These are phyloP conservation scores for Piscicola geometra DNA, from an alignment of 2,888 invertebrate species.

Conservation along the genomic window DNA sequence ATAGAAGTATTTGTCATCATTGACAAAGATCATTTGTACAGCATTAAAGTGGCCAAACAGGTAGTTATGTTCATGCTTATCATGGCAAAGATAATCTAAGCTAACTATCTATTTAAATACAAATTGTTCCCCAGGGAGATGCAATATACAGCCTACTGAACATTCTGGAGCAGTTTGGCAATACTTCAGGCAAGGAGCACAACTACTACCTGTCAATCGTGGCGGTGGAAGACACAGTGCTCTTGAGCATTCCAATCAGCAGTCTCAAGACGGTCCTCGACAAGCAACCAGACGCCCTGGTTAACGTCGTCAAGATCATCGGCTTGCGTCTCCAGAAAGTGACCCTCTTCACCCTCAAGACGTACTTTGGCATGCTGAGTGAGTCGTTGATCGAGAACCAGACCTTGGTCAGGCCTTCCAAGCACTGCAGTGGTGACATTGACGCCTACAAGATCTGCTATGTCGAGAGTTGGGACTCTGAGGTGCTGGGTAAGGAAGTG, in stretches of 20 bases:
- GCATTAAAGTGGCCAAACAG: slow-evolving; percentile 27
- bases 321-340: slow-evolving; percentile 34
- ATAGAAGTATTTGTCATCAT: slow-evolving; percentile 20
- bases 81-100: background rate
- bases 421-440: background rate
- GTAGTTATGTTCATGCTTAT: slow-evolving; percentile 1
- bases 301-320: slow-evolving; percentile 34
- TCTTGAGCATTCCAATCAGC: slow-evolving; percentile 27
- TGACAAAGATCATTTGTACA: slow-evolving; percentile 11
- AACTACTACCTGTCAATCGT: slow-evolving; percentile 7
- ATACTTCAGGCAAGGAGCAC: background rate
- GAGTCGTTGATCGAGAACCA: slow-evolving; percentile 27
- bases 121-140: slow-evolving; percentile 24
- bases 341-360: slow-evolving; percentile 32
- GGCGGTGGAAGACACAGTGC: slow-evolving; percentile 15
- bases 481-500: background rate
- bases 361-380: slow-evolving; percentile 28
- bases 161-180: slow-evolving; percentile 26
- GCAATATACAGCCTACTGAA: slow-evolving; percentile 33
- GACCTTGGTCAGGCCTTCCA: background rate
- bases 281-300: slow-evolving; percentile 31
- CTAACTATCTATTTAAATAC: background rate
- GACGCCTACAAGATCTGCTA: slow-evolving; percentile 25
- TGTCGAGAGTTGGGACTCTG: slow-evolving; percentile 26
- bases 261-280: slow-evolving; percentile 28